These are phyloP conservation scores for Pangasius krempfi DNA, from an alignment of 2,797 vertebrate genomes.

Conservation along the genomic window DNA sequence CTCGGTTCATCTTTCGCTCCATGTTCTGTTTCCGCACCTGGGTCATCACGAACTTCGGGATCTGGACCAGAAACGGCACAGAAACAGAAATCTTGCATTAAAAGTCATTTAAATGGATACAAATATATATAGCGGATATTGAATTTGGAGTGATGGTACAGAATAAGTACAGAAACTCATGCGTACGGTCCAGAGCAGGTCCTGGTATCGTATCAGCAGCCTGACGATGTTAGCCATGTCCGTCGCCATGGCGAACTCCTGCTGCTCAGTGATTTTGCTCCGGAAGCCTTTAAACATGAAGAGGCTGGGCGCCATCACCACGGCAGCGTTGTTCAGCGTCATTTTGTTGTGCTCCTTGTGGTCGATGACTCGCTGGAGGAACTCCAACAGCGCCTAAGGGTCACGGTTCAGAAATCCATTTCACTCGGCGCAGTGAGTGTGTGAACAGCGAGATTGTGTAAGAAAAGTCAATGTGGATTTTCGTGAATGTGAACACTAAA, in stretches of 20 bases:
- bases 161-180: not conserved
- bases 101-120: not conserved
- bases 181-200: constrained; percentile 92
- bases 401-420: not conserved
- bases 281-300: constrained; percentile 88
- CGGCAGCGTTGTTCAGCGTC: constrained; percentile 90
- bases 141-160: not conserved
- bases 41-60: constrained; percentile 93
- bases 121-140: not conserved
- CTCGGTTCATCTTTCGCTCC: constrained; percentile 84
- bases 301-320: constrained; percentile 98
- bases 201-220: constrained; percentile 90
- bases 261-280: constrained; percentile 84
- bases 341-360: constrained; percentile 92
- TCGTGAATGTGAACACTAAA: not conserved
- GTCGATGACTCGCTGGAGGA: constrained; percentile 91
- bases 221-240: constrained; percentile 88
- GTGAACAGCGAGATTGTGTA: not conserved
- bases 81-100: not conserved
- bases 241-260: constrained; percentile 88
- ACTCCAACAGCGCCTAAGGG: constrained; percentile 88
- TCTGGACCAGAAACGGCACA: constrained; percentile 71
- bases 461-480: not conserved
- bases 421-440: too few relatives aligned
- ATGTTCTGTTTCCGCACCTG: constrained; percentile 93